phyloP scores from a whole-genome alignment of 1,140 invertebrate species.

The Drosophila micromelanica region DNA sequence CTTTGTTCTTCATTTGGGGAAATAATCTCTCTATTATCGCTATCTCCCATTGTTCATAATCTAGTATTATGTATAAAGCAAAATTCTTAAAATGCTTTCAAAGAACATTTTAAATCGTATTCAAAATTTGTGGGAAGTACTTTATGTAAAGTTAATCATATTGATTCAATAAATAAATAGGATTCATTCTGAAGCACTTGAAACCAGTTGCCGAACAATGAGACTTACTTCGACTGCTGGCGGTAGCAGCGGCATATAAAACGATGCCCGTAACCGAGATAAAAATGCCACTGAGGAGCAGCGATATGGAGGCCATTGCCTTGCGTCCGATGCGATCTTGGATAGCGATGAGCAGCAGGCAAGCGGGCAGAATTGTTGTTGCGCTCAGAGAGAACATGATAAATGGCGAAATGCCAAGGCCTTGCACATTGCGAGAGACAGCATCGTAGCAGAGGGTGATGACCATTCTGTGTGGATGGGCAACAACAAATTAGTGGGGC shows the following conservation, averaged over 20 bases:
- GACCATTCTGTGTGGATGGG: slow-evolving; percentile 85
- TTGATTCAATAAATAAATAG: background rate
- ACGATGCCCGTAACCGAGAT: slow-evolving; percentile 78
- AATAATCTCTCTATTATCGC: no score
- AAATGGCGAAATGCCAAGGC: slow-evolving; percentile 86
- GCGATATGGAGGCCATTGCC: slow-evolving; percentile 86
- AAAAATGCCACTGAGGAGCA: slow-evolving; percentile 86
- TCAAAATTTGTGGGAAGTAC: no score
- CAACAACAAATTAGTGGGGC: no score
- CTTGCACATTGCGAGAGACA: slow-evolving; percentile 87
- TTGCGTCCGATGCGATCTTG: slow-evolving; percentile 87
- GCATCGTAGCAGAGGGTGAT: slow-evolving; percentile 87
- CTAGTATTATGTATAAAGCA: no score
- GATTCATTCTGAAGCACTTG: background rate
- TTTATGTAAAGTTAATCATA: no score
- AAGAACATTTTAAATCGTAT: no score
- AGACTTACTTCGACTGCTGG: slow-evolving; percentile 50
- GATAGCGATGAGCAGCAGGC: slow-evolving; percentile 85
- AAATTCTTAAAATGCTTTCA: no score
- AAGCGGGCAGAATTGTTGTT: slow-evolving; percentile 86
- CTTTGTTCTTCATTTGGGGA: no score
- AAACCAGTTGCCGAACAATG: background rate
- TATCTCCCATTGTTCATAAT: no score
- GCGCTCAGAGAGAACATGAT: slow-evolving; percentile 86
- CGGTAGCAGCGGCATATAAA: slow-evolving; percentile 65